Base-by-base conservation (phyloP, 2,888 invertebrate genomes). In the Limenitis camilla region DNA sequence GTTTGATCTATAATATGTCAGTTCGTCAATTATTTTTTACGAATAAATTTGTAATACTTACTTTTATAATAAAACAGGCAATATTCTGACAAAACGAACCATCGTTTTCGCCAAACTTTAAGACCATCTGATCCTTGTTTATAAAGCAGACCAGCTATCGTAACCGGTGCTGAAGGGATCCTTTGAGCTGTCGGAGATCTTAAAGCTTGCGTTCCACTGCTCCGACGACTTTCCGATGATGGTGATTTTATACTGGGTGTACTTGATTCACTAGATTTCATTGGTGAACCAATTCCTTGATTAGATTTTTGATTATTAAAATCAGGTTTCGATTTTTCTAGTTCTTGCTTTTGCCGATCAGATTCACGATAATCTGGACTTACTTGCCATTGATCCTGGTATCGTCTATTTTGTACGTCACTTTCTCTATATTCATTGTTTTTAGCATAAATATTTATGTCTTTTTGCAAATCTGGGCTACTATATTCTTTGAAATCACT, bases 31-130 rank as follows among this genome's bases (percentile, higher is more conserved):
- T 19, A 2, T 19, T 3, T 19, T 19, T 19, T 19, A 19, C 3
- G 19, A 19, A 19, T 19, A 19, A 3, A 19, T 19, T 19, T 19
- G 1, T 19, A 11, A 50, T 56, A 80, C 88, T 86, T 76, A 95
- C 95, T 93, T 90, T 97, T 97, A 79, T 97, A 97, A 74, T 97
- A 96, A 84, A 96, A 97, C 57, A 97, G 89, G 72, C 96, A 96
- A 78, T 95, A 97, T 76, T 97, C 96, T 31, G 96, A 94, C 51
- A 97, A 88, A 38, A 97, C 97, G 84, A 96, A 97, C 97, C 97
- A 97, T 55, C 97, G 90, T 74, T 95, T 96, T 74, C 96, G 94
- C 97, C 97, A 97, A 39, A 96, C 91, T 90, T 96, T 97, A 4
- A 97, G 88, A 6, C 96, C 96, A 70, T 96, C 96, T 33, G 96